phyloP scores from a whole-genome alignment of 1,140 invertebrate genomes.

The Aphelenchoides fujianensis region DNA sequence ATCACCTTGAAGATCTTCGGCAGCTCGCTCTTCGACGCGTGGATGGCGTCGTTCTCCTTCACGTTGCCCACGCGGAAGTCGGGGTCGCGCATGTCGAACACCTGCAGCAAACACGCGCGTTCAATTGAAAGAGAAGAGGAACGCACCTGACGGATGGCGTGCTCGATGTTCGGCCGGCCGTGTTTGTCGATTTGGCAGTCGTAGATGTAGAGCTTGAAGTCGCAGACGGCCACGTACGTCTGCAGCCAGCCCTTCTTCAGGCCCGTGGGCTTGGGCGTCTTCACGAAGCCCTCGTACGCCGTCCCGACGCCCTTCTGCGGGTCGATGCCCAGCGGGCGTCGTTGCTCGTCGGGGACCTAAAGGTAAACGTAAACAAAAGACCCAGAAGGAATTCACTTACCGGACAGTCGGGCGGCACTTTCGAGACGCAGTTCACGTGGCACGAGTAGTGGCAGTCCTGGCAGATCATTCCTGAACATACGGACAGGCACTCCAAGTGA shows the following conservation, averaged over 20 bases:
- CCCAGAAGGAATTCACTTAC: too few relatives aligned
- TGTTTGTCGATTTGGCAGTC: conserved; percentile 89
- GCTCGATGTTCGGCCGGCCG: conserved; percentile 72
- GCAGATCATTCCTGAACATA: conserved; percentile 47
- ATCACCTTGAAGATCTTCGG: conserved; percentile 97
- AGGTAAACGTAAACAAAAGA: too few relatives aligned
- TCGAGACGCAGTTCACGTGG: conserved; percentile 87
- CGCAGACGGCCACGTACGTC: conserved; percentile 97
- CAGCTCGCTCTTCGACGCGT: conserved; percentile 97
- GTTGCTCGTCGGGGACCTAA: conserved; percentile 64
- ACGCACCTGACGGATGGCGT: conserved; percentile 56
- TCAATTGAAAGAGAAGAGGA: too few relatives aligned
- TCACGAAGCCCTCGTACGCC: conserved; percentile 52
- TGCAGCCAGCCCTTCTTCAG: conserved; percentile 96
- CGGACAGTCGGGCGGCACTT: conserved; percentile 85
- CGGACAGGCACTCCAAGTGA: too few relatives aligned
- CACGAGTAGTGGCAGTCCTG: conserved; percentile 76
- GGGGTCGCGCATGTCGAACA: conserved; percentile 69
- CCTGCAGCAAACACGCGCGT: conserved; percentile 59
- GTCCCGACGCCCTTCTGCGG: conserved; percentile 80
- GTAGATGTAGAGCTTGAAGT: conserved; percentile 97
- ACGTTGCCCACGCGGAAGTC: conserved; percentile 93
- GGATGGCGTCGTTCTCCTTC: conserved; percentile 93
- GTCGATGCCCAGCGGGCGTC: conserved; percentile 74
- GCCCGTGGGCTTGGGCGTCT: conserved; percentile 84